Percentiles rank a stretch among this genome's conserved stretches.
phyloP scores from a whole-genome alignment of 2,888 invertebrate species.

The Druceiella hillmani region DNA sequence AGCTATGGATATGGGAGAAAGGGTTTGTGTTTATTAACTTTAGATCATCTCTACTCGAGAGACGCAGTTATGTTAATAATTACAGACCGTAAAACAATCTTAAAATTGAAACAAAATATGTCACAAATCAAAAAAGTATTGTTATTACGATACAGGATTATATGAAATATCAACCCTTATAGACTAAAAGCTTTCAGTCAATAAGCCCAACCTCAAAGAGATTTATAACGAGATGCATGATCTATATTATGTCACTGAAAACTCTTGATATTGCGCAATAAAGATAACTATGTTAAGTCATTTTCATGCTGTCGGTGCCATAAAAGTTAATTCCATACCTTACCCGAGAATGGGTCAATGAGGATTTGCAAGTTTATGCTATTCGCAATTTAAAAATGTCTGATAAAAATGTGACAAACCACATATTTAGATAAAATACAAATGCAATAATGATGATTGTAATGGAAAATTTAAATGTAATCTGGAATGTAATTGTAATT shows the following conservation, averaged over 20 bases:
- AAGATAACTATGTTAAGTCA: constrained; percentile 40
- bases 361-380: constrained; percentile 33
- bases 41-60: constrained; percentile 39
- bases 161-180: constrained; percentile 35
- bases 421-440: constrained; percentile 41
- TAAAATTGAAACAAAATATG: constrained; percentile 39
- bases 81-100: constrained; percentile 34
- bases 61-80: constrained; percentile 36
- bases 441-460: constrained; percentile 46
- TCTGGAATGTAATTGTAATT: too few relatives aligned
- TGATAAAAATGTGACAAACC: constrained; percentile 45
- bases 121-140: constrained; percentile 37
- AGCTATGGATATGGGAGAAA: too few relatives aligned
- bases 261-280: constrained; percentile 45
- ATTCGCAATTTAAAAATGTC: constrained; percentile 35
- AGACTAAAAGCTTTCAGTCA: constrained; percentile 33
- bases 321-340: constrained; percentile 36
- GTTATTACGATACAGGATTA: constrained; percentile 33
- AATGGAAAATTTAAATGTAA: too few relatives aligned
- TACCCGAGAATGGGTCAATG: constrained; percentile 37
- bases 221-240: constrained; percentile 33
- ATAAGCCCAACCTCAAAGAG: constrained; percentile 36
- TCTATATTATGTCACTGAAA: constrained; percentile 32
- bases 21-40: constrained; percentile 38
- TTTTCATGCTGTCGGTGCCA: constrained; percentile 44